Conservation (phyloP, 2,797 vertebrate genomes). For the Jordanella pulchra region DNA sequence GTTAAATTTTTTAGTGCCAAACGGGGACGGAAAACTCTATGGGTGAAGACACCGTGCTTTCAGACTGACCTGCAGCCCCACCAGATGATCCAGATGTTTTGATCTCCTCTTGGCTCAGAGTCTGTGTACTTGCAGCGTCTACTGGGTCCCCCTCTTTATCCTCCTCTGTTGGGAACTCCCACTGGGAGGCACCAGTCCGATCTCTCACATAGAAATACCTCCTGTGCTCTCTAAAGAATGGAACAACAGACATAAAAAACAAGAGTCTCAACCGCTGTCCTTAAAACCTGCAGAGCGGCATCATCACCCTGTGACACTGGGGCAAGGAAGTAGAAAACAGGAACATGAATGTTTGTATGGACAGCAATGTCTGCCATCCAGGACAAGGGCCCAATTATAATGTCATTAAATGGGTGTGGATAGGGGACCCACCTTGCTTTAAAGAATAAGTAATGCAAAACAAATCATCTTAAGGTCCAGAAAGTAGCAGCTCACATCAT, state of each 20-base stretch:
- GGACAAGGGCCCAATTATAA: conserved; percentile 70
- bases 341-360: conserved; percentile 63
- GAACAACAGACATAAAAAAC: conserved; percentile 91
- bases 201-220: conserved; percentile 99
- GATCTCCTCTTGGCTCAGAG: conserved; percentile 76
- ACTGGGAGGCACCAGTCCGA: conserved; percentile 92
- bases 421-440: conserved; percentile 83
- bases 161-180: conserved; percentile 95
- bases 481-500: conserved; percentile 74
- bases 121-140: conserved; percentile 68
- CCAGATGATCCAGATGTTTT: conserved; percentile 43
- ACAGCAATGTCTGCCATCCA: conserved; percentile 71
- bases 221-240: conserved; percentile 98
- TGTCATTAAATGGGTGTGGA: conserved; percentile 66
- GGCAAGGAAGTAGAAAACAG: conserved; percentile 64
- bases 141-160: conserved; percentile 86
- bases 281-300: conserved; percentile 60
- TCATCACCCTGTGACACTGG: conserved; percentile 69
- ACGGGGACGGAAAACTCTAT: background rate
- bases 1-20: background rate
- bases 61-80: conserved; percentile 42
- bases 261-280: conserved; percentile 71
- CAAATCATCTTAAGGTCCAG: conserved; percentile 74
- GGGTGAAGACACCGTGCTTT: background rate
- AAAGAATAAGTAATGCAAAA: conserved; percentile 71